phyloP scores from a whole-genome alignment of 2,888 invertebrate genomes.

The Shargacucullia verbasci region DNA sequence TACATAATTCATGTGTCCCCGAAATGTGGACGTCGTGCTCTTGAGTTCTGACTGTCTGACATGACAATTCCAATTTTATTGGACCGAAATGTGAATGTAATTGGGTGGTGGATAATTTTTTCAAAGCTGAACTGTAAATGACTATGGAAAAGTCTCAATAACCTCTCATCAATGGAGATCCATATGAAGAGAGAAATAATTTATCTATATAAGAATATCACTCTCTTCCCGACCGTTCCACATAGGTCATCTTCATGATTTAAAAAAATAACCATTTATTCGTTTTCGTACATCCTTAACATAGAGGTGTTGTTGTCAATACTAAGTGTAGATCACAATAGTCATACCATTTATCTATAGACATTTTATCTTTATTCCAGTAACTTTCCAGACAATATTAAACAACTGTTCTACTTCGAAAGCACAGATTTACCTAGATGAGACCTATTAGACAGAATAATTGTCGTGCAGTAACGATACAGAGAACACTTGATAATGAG shows the following conservation, averaged over 20 bases:
- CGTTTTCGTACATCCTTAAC: too few relatives aligned
- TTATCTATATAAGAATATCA: too few relatives aligned
- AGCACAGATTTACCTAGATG: constrained; percentile 10
- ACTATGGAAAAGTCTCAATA: too few relatives aligned
- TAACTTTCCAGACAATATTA: constrained; percentile 5
- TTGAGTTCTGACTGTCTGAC: constrained; percentile 24
- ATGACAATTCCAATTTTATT: constrained; percentile 28
- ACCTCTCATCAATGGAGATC: too few relatives aligned
- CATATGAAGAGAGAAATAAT: too few relatives aligned
- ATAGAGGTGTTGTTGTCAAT: not conserved
- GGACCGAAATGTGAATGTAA: not conserved
- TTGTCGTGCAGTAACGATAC: constrained; percentile 49
- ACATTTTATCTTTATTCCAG: constrained; percentile 3
- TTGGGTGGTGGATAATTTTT: constrained; percentile 3
- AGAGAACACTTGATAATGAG: constrained; percentile 69
- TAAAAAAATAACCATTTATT: too few relatives aligned
- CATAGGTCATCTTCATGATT: too few relatives aligned
- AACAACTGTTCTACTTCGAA: constrained; percentile 13
- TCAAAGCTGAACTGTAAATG: too few relatives aligned
- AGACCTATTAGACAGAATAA: constrained; percentile 26
- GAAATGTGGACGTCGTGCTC: constrained; percentile 54
- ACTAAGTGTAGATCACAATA: constrained; percentile 5
- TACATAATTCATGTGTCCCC: constrained; percentile 69
- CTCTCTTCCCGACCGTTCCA: too few relatives aligned
- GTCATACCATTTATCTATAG: constrained; percentile 9